Base-by-base conservation (phyloP, 2,888 invertebrate genomes). In the Cartodere bifasciata region DNA sequence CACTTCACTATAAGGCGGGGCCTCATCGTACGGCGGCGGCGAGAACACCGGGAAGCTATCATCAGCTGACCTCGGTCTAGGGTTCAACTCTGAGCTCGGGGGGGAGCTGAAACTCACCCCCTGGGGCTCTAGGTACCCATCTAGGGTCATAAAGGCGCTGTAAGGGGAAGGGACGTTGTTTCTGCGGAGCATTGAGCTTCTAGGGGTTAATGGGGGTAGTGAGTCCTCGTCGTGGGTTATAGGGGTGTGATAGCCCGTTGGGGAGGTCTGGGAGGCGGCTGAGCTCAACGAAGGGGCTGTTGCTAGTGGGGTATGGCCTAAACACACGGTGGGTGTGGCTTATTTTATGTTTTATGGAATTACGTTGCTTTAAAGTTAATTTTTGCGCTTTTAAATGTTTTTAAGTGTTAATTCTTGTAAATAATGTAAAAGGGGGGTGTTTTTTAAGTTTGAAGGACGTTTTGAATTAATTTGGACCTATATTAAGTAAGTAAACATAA, bases 21-120 rank as follows among this genome's bases (percentile, higher is more conserved):
- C 58, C 13, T 51, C 56, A 31, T 67, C 67, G 45, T 71, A 76
- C 1, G 83, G 80, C 16, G 84, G 80, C 13, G 86, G 84, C 3
- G 85, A 82, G 61, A 86, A 86, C 24, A 86, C 84, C 3, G 84
- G 84, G 51, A 80, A 84, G 38, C 82, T 82, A 42, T 84, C 86
- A 45, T 80, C 80, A n/a, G 78, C 77, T 32, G 76, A 77, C 9
- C 70, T 70, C 13, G 72, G 71, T 14, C 76, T 68, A 12, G 72
- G 70, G 43, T 73, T 66, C 24, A 79, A 58, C 40, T 82, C 82
- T 31, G 82, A 80, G 43, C 74, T 71, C 3, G 82, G 75, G 7
- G 83, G 80, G 4, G 83, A 82, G 46, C 76, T 75, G 57, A 85
- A 76, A 1, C 85, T 86, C 44, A 87, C 77, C 28, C 84, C 70